These are phyloP conservation scores for Meteorus colon DNA, from an alignment of 2,888 invertebrate species.

Conservation along the genomic window DNA sequence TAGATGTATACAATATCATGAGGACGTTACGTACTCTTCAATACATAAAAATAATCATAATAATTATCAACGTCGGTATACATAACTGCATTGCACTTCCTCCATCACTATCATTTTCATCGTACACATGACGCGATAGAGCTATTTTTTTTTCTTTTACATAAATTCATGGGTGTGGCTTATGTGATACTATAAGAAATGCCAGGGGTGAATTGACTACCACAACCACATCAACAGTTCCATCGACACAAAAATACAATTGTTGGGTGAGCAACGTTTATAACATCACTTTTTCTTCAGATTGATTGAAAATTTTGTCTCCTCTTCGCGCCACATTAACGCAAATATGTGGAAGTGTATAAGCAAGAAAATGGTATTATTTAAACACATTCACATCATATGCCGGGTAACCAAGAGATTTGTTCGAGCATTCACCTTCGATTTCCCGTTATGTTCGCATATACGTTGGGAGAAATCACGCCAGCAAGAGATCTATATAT, in stretches of 20 bases:
- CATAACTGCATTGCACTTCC: background rate
- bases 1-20: background rate
- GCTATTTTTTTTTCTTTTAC: background rate
- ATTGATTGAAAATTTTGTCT: conserved; percentile 11
- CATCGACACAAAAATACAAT: too few relatives aligned
- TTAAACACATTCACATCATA: conserved; percentile 27
- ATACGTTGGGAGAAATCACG: background rate
- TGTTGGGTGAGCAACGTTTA: too few relatives aligned
- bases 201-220: conserved; percentile 60
- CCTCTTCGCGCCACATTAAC: conserved; percentile 8
- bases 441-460: conserved; percentile 66
- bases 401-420: conserved; percentile 65
- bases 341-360: background rate
- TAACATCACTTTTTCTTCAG: background rate
- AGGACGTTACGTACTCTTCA: background rate
- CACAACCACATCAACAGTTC: too few relatives aligned
- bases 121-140: background rate
- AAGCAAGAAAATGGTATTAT: background rate
- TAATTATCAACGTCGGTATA: background rate
- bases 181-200: conserved; percentile 65
- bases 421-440: conserved; percentile 72
- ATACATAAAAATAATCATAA: background rate
- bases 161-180: conserved; percentile 61
- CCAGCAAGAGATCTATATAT: too few relatives aligned
- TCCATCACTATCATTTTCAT: conserved; percentile 17